Percentiles rank a stretch among this genome's conserved stretches.
Conservation (phyloP, 2,797 vertebrate species). For the Liasis olivaceus region DNA sequence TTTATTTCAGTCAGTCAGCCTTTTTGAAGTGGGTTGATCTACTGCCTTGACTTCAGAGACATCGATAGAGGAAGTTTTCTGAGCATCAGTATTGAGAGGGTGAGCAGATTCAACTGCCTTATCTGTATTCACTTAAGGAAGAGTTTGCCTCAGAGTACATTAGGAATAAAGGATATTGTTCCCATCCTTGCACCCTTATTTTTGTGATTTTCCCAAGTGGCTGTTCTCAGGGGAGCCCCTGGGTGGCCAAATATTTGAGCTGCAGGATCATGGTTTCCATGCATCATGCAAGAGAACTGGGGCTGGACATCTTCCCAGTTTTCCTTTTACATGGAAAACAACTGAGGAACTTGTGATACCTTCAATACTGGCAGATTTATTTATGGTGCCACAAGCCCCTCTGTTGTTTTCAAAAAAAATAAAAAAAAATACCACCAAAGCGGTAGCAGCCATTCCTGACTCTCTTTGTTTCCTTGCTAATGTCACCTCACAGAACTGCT, state of each 20-base stretch:
- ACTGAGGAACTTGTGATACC: neutral
- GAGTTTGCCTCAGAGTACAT: neutral
- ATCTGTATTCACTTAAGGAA: neutral
- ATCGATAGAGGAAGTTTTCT: neutral
- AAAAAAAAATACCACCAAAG: too few relatives aligned
- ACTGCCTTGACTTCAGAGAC: neutral
- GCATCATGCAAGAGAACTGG: neutral
- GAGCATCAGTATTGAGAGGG: neutral
- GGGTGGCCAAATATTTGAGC: neutral
- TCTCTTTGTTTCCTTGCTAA: neutral
- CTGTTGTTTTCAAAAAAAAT: neutral
- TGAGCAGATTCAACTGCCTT: neutral
- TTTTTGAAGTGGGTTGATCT: neutral
- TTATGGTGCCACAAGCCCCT: neutral
- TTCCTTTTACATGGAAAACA: neutral
- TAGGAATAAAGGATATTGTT: neutral
- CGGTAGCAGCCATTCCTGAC: neutral
- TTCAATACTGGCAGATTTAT: neutral
- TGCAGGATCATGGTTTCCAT: neutral
- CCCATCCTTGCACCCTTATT: neutral
- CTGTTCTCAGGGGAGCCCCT: neutral
- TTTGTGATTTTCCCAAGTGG: neutral
- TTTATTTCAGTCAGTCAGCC: conserved; percentile 7
- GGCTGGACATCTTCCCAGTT: neutral
- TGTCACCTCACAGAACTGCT: neutral